Base-by-base conservation (phyloP, 2,888 invertebrate genomes). In the Monochamus alternatus region DNA sequence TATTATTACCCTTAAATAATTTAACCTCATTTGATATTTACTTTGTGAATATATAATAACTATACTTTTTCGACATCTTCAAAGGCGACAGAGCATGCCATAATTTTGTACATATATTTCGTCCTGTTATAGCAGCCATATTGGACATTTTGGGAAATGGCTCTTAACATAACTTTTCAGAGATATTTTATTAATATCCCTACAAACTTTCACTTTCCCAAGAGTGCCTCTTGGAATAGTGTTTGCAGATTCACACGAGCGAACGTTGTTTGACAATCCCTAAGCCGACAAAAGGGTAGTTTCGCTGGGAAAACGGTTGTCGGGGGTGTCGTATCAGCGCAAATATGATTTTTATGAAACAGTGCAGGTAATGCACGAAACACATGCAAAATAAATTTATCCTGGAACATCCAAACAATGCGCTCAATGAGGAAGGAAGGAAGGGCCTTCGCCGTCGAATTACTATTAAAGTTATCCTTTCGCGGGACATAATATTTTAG, bases 11-110 rank as follows among this genome's bases (percentile, higher is more conserved):
- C 22, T 22, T 22, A 22, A 22, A 22, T 1, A 22, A 22, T 22
- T 22, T 22, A 22, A 22, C 22, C 1, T 22, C 22, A 22, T 1
- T 22, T 22, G 22, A 22, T 22, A 0, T 22, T 22, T 22, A 22
- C 22, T 22, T 22, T 22, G 22, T 22, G 22, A 22, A 67, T 69
- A 62, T 5, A 63, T 74, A 68, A 68, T 62, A 68, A 22, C 55
- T 74, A 63, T 55, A 69, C 38, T 74, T 67, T 67, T 63, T 43
- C 74, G 52, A 55, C 68, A 69, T 38, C 68, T 52, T 38, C 38
- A 38, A 38, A 38, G 38, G 38, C 7, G 22, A 38, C 38, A 38
- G 38, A 38, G 38, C 38, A 38, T 38, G 38, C 1, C 1, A 38
- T 38, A 7, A 38, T 0, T 7, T 7, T 7, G 38, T 38, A 38